Evolutionary conservation across 37 sponge, comb jelly and placozoan species (phyloP), one percentile per base, ranked within the genome.

Genomic region (Aplysina aerophoba): DNA sequence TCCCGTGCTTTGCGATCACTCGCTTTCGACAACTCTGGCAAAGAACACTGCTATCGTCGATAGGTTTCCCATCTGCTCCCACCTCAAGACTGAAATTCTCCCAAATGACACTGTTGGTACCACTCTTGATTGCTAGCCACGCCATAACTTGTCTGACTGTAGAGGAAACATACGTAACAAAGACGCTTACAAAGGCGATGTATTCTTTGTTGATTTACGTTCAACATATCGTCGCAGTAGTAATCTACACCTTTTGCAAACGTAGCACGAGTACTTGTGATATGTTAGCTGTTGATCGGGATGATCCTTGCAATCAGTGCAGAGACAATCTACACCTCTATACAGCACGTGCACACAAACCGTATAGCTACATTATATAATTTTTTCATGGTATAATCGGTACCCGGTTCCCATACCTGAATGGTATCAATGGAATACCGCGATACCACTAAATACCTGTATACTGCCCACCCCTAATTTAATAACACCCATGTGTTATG

Each of bases 391-490:
- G 28, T 73, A 21, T 81, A 27, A 27, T 79, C 55, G n/a, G 30
- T 55, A 55, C 13, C 15, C 22, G 30, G 61, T 81, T 31, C 24
- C 30, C 16, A 81, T 81, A 81, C 82, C 82, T 58, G 20, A 6
- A 14, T 12, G 37, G 1, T 81, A 58, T 20, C 21, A 33, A 31
- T 31, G 24, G 1, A 57, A 81, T 81, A 81, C 82, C 60, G 82
- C n/a, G 36, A n/a, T 55, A 58, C 21, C 15, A 25, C 59, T 58
- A 83, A 64, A 83, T 83, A 83, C 64, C 31, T 44, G 84, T 83
- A 83, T 83, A 83, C 69, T 55, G 84, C 84, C 84, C 84, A 83
- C 24, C 84, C 68, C 50, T 83, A 83, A 44, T n/a, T n/a, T n/a
- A n/a, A n/a, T n/a, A n/a, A n/a, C n/a, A n/a, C n/a, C n/a, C n/a